A percentile compares a stretch with the other conserved stretches of the same genome.
Conservation (phyloP, 2,113 vertebrate genomes). For the Toxotes chatareus region DNA sequence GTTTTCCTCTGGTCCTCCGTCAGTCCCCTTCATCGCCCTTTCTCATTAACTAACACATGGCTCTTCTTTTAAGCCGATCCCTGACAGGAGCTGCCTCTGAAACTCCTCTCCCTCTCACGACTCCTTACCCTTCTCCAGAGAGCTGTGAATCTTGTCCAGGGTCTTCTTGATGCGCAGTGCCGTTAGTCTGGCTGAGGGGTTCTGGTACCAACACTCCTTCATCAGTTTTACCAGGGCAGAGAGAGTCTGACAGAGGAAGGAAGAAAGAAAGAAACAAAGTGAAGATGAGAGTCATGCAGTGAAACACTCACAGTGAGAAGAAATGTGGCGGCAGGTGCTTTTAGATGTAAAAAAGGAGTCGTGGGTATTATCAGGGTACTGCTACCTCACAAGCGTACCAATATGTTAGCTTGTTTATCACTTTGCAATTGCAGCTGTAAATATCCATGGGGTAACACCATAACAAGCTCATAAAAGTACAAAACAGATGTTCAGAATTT, state of each 20-base stretch:
- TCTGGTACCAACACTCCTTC: constrained; percentile 90
- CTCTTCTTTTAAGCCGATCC: constrained; percentile 18
- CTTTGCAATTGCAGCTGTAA: neutral
- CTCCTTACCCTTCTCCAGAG: constrained; percentile 87
- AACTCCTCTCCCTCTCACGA: constrained; percentile 76
- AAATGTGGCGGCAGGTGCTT: constrained; percentile 10
- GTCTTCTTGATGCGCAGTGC: constrained; percentile 89
- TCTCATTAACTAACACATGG: neutral
- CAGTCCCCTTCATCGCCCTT: neutral
- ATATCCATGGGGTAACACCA: neutral
- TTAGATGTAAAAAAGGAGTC: neutral
- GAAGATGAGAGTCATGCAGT: neutral
- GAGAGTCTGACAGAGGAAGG: constrained; percentile 75
- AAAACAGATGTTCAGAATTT: neutral
- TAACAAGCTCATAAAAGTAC: neutral
- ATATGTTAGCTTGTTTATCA: neutral
- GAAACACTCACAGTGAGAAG: neutral
- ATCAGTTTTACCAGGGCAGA: constrained; percentile 88
- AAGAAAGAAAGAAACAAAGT: neutral
- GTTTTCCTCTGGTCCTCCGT: constrained; percentile 23
- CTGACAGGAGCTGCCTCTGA: constrained; percentile 20
- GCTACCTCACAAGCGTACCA: neutral
- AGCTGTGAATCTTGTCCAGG: constrained; percentile 87
- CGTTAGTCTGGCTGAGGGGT: constrained; percentile 86
- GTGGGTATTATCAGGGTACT: neutral